These are phyloP conservation scores for human DNA, from an alignment of 2,113 vertebrate genomes.

Conservation along the genomic window GRCh38 chr5:116903501-116904000, in stretches of 20 bases:
- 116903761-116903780: neutral
- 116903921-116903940: neutral
- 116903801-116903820: neutral
- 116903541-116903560: neutral
- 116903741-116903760: neutral
- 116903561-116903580: neutral
- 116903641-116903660: neutral
- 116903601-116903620: neutral
- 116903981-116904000: neutral
- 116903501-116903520: neutral
- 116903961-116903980: too few species aligned
- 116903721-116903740: neutral
- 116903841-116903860: neutral
- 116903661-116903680: neutral
- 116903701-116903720: neutral
- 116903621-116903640: neutral
- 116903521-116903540: neutral
- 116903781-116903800: neutral
- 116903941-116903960: neutral
- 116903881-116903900: neutral
- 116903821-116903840: neutral
- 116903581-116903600: neutral
- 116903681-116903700: neutral
- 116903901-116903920: neutral
- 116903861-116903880: neutral